These are phyloP conservation scores for Chromis chromis DNA, from an alignment of 2,797 vertebrate species.

Conservation along the genomic window DNA sequence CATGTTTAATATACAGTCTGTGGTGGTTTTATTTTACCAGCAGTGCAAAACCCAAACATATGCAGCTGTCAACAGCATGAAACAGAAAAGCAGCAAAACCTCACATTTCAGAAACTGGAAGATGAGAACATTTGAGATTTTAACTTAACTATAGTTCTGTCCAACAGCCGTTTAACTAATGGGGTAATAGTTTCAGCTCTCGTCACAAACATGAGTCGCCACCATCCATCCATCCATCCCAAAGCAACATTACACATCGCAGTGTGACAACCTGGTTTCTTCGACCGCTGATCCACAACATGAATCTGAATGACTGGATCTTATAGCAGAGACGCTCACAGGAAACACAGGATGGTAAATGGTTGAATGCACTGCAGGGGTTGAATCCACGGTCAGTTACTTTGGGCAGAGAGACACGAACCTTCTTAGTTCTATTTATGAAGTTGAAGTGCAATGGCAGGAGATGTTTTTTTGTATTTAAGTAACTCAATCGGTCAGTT, in stretches of 20 bases:
- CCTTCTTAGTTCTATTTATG: constrained; percentile 70
- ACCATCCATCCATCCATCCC: not conserved
- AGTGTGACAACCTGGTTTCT: not conserved
- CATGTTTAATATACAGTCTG: too few species aligned
- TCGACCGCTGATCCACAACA: too few species aligned
- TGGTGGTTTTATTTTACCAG: too few species aligned
- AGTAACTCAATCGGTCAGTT: constrained; percentile 28
- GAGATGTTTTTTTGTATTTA: constrained; percentile 70
- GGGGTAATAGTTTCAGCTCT: not conserved
- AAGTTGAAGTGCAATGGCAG: constrained; percentile 75
- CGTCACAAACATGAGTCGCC: too few species aligned
- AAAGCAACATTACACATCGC: not conserved
- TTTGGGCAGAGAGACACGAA: constrained; percentile 25
- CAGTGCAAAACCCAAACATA: too few species aligned
- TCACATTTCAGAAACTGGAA: too few species aligned
- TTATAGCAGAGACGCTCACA: too few species aligned
- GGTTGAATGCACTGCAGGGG: constrained; percentile 32
- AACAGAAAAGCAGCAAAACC: too few species aligned
- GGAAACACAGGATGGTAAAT: not conserved
- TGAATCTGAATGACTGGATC: not conserved
- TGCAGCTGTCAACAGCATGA: not conserved
- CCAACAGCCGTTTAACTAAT: not conserved
- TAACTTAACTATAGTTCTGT: too few species aligned
- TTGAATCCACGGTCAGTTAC: not conserved
- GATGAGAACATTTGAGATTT: too few species aligned